These are phyloP conservation scores for Microtus richardsoni DNA, from an alignment of 2,113 vertebrate species.

Conservation along the genomic window DNA sequence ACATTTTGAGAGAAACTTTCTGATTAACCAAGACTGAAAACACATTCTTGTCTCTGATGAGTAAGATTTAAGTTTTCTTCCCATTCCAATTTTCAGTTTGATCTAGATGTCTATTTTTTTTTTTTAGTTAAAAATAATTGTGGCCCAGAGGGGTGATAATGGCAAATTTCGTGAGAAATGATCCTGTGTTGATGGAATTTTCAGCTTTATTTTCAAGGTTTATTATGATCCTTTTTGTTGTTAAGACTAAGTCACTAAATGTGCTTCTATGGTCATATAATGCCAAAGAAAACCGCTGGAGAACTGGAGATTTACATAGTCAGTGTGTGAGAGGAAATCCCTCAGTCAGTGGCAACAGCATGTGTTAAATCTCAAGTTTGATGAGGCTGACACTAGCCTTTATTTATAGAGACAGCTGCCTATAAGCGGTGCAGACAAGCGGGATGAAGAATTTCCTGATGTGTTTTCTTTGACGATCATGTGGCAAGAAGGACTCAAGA, in stretches of 20 bases:
- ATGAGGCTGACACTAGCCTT: slow-evolving; percentile 71
- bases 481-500: slow-evolving; percentile 42
- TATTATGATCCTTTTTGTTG: slow-evolving; percentile 65
- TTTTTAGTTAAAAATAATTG: slow-evolving; percentile 11
- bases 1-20: background rate
- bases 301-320: slow-evolving; percentile 62
- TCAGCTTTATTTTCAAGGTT: slow-evolving; percentile 60
- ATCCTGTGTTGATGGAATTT: slow-evolving; percentile 54
- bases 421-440: slow-evolving; percentile 69
- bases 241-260: slow-evolving; percentile 61
- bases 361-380: slow-evolving; percentile 75
- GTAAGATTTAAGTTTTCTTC: slow-evolving; percentile 24
- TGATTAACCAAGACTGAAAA: background rate
- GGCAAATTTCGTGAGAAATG: slow-evolving; percentile 63
- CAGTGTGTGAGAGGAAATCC: slow-evolving; percentile 73
- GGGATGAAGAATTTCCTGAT: slow-evolving; percentile 75
- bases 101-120: slow-evolving; percentile 38
- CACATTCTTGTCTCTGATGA: background rate
- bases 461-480: slow-evolving; percentile 50
- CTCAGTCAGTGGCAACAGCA: slow-evolving; percentile 66
- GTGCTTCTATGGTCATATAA: slow-evolving; percentile 70
- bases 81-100: slow-evolving; percentile 33
- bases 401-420: slow-evolving; percentile 75
- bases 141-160: background rate
- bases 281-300: slow-evolving; percentile 61